Conservation (phyloP, 2,888 invertebrate genomes). For the Amiota communis region DNA sequence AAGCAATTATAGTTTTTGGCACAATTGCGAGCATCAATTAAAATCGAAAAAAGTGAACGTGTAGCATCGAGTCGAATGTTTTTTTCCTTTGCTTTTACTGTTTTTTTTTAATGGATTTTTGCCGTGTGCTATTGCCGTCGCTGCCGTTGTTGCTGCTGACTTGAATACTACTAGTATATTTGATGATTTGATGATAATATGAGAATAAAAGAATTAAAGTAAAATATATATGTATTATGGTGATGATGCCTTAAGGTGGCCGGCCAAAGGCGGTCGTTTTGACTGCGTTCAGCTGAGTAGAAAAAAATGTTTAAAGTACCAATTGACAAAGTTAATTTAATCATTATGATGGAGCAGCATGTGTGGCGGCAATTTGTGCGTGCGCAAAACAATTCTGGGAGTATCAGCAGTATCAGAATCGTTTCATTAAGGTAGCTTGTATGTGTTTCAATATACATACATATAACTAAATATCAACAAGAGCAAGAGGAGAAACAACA, state of each 20-base stretch:
- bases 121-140: constrained; percentile 35
- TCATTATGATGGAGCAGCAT: too few relatives aligned
- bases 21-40: neutral
- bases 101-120: constrained; percentile 48
- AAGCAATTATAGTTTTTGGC: constrained; percentile 29
- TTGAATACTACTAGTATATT: neutral
- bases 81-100: constrained; percentile 51
- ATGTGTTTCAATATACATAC: too few relatives aligned
- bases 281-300: too few relatives aligned
- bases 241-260: neutral
- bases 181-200: neutral
- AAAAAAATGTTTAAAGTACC: too few relatives aligned
- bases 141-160: neutral
- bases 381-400: too few relatives aligned
- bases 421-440: too few relatives aligned
- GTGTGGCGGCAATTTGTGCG: too few relatives aligned
- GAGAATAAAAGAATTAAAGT: neutral
- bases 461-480: too few relatives aligned
- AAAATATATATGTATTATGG: neutral
- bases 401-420: too few relatives aligned
- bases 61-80: constrained; percentile 50
- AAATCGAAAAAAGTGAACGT: constrained; percentile 32
- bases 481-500: too few relatives aligned
- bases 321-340: too few relatives aligned
- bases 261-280: too few relatives aligned